Evolutionary conservation across 2,113 vertebrate species (phyloP), one percentile per base, ranked within the genome.

Genomic region (Pagrus major): DNA sequence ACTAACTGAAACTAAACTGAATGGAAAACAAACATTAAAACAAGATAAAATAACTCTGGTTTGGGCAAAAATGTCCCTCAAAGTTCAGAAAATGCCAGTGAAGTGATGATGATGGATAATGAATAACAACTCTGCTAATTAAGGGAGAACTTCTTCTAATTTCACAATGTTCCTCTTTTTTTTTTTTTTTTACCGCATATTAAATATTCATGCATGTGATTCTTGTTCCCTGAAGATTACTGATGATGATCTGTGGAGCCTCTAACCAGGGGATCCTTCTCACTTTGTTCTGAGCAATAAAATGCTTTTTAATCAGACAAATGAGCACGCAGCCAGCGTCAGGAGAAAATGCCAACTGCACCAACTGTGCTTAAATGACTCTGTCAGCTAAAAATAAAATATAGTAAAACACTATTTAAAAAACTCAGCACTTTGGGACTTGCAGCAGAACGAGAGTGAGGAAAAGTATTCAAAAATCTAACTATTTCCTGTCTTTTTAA

Each of bases 251-350:
- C 41, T 0, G 9, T 3, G 42, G n/a, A 59, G 61, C 55, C 23
- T 31, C 46, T 41, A 68, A 61, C 18, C 16, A 47, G 71, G 52
- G 20, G 59, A 68, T 42, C 35, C 5, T 41, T 65, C 33, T 41
- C 25, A 51, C 74, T 78, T 70, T 75, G 70, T 60, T 74, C 59
- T 23, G 39, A 66, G 37, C 54, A 65, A 66, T 69, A 70, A 71
- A 74, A 74, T 31, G n/a, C 39, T 77, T 64, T 81, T 73, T 60
- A 63, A 73, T 80, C 51, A 73, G 52, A 72, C 29, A 61, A 82
- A 78, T 64, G 39, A 76, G 69, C 25, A 49, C 6, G 46, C 29
- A 72, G 78, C 68, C 78, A 66, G 63, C 41, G 61, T 39, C 1
- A 35, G 47, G 25, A 82, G 25, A 69, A 61, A 31, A 82, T 27